phyloP scores from a whole-genome alignment of 2,797 vertebrate genomes.

The Acridotheres tristis region DNA sequence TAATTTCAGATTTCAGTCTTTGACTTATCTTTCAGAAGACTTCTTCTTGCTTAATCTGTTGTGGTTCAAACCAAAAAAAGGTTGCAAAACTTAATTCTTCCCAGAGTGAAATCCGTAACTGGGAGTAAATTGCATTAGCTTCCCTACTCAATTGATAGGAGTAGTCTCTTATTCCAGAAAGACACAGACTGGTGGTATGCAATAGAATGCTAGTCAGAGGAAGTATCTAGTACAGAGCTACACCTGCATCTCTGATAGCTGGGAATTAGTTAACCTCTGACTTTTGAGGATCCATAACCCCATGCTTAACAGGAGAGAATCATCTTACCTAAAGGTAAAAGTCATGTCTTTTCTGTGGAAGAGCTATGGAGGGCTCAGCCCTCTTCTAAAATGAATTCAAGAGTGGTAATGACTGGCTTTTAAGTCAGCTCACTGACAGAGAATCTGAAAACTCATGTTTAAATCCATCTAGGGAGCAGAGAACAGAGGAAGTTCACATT shows the following conservation, averaged over 20 bases:
- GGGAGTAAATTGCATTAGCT: neutral
- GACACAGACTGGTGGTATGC: fast-evolving
- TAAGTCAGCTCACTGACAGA: neutral
- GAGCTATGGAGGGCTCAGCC: neutral
- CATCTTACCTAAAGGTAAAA: neutral
- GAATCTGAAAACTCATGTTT: neutral
- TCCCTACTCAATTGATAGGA: neutral
- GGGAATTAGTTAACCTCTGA: neutral
- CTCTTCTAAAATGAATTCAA: neutral
- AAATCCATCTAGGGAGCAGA: neutral
- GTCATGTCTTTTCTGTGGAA: neutral
- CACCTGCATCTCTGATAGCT: neutral
- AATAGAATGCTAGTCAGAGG: neutral
- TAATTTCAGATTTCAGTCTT: neutral
- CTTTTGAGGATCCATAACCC: neutral
- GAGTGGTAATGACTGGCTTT: neutral
- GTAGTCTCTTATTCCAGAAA: neutral
- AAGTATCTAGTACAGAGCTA: neutral
- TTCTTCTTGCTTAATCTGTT: neutral
- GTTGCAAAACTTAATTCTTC: neutral
- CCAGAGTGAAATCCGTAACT: neutral
- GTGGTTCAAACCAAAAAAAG: neutral
- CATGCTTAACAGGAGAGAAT: neutral
- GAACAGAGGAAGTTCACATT: neutral
- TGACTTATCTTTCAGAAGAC: neutral